Evolutionary conservation across 2,113 vertebrate genomes (phyloP).

Genomic region (Xenotilapia flavipinnis): DNA sequence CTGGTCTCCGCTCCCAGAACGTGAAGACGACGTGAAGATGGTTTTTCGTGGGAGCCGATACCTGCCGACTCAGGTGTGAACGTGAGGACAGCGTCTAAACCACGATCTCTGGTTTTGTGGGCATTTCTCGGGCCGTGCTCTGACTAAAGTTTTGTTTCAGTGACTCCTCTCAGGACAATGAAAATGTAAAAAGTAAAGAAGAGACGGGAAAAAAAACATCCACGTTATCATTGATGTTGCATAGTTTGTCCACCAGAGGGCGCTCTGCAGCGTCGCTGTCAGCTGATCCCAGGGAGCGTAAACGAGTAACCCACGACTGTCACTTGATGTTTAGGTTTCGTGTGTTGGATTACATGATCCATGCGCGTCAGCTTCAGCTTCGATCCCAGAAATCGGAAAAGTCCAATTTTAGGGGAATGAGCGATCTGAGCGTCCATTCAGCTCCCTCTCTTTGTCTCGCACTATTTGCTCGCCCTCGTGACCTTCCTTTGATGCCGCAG

Average conservation of each 20-base stretch:
- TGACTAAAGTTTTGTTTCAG: not conserved
- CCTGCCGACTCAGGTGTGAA: not conserved
- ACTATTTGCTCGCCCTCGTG: constrained; percentile 31
- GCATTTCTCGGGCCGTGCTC: not conserved
- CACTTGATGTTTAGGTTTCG: not conserved
- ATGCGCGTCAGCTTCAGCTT: not conserved
- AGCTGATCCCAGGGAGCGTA: not conserved
- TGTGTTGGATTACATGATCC: not conserved
- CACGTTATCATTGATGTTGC: not conserved
- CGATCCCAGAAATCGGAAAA: not conserved
- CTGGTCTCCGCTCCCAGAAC: not conserved
- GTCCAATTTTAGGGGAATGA: not conserved
- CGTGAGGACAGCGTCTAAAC: not conserved
- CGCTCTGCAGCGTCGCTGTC: not conserved
- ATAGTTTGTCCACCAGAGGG: not conserved
- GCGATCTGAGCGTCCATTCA: not conserved
- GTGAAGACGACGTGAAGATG: not conserved
- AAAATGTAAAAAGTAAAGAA: not conserved
- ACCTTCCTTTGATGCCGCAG: constrained; percentile 23
- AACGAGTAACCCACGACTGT: not conserved
- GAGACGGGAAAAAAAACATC: not conserved
- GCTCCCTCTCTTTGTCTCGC: not conserved
- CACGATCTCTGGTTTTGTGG: not conserved
- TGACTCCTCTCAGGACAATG: not conserved
- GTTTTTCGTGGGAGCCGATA: not conserved